phyloP scores from a whole-genome alignment of 2,888 invertebrate species.

The Arrhopalites spinosus region DNA sequence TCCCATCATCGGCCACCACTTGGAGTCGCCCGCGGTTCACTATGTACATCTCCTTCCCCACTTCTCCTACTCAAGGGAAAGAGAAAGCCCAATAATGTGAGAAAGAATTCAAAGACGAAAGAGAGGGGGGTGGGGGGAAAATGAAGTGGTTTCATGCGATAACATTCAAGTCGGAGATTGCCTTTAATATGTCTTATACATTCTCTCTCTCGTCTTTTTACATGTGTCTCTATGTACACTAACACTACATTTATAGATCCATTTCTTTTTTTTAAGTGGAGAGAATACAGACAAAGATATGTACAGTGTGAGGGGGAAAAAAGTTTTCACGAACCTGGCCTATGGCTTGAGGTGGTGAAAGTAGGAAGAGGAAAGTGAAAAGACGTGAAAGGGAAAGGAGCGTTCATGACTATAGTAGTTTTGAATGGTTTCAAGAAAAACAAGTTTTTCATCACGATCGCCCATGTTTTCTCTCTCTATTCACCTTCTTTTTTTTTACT shows the following conservation, averaged over 20 bases:
- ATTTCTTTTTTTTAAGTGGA: no score
- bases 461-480: background rate
- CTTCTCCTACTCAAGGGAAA: constrained; percentile 77
- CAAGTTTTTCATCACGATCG: constrained; percentile 22
- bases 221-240: no score
- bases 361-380: background rate
- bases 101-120: background rate
- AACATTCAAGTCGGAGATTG: constrained; percentile 27
- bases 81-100: constrained; percentile 15
- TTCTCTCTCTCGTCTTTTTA: no score
- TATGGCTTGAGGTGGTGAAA: no score
- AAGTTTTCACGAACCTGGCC: no score
- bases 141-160: constrained; percentile 30
- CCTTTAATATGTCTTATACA: constrained; percentile 20
- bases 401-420: background rate
- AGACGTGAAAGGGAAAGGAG: background rate
- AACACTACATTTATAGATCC: no score
- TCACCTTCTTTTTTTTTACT: background rate
- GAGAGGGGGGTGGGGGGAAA: background rate
- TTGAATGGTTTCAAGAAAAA: constrained; percentile 14
- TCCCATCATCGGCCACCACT: constrained; percentile 93
- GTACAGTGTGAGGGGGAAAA: no score
- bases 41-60: constrained; percentile 99
- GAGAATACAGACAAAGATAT: no score
- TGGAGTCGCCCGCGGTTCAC: constrained; percentile 94